Evolutionary conservation across 2,888 invertebrate species (phyloP).

Genomic region (Diarsia rubi): DNA sequence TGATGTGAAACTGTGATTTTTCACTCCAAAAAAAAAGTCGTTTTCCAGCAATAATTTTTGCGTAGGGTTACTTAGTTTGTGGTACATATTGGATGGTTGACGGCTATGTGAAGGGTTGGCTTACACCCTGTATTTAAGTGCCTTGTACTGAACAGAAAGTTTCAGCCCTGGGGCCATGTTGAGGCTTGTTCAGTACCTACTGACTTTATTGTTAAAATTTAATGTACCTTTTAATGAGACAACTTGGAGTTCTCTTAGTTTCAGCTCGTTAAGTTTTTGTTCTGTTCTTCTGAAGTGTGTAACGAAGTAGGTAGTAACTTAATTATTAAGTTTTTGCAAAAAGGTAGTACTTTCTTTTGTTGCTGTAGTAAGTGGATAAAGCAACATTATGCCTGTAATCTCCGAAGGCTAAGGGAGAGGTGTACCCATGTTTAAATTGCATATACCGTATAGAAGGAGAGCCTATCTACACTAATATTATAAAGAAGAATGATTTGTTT

Average conservation of each 20-base stretch:
- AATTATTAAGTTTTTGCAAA: not conserved
- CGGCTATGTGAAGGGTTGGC: no score
- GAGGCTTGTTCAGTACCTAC: slow-evolving; percentile 29
- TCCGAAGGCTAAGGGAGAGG: no score
- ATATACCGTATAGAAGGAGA: no score
- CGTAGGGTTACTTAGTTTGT: no score
- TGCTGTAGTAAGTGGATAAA: not conserved
- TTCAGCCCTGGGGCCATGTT: slow-evolving; percentile 43
- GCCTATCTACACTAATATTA: no score
- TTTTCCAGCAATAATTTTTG: no score
- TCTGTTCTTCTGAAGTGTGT: slow-evolving; percentile 10
- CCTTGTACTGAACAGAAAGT: slow-evolving; percentile 40
- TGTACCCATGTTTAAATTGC: no score
- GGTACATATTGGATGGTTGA: no score
- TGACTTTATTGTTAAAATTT: slow-evolving; percentile 35
- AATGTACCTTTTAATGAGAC: slow-evolving; percentile 54
- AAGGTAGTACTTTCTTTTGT: not conserved
- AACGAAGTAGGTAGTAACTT: not conserved
- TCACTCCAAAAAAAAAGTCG: no score
- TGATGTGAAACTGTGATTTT: no score
- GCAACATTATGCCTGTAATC: no score
- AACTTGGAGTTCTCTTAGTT: slow-evolving; percentile 25
- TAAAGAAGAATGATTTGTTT: no score
- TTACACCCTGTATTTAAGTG: not conserved
- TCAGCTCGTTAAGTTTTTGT: slow-evolving; percentile 24